Base-by-base conservation (phyloP, 1,140 invertebrate species). In the Apis dorsata region DNA sequence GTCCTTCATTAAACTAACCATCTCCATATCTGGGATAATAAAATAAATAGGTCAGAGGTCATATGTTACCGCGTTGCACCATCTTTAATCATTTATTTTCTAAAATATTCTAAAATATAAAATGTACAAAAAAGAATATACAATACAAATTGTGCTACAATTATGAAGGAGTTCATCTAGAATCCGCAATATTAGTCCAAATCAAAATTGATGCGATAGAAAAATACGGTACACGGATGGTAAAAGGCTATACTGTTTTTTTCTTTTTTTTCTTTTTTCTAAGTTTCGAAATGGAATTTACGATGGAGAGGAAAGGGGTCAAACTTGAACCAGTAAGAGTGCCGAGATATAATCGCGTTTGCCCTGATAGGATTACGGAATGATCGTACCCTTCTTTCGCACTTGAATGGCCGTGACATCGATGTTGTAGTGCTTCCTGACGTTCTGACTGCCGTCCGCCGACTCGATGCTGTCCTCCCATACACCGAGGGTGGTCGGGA, bases 1-100 rank as follows among this genome's bases (percentile, higher is more conserved):
- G 90, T 99, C 98, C 92, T 98, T 98, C 95, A 99, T 96, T 93
- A 98, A 98, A 4, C 96, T 97, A 75, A 96, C 95, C 59, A 98
- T 95, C 92, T 99, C 98, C 96, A 97, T 98, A 85, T 96, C 96
- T 74, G 96, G 55, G 8, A 17, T 68, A 60, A 51, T 17, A 21
- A 19, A 65, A 5, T 5, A 21, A 0, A 11, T 24, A 63, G 24
- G 1, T 15, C 24, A 0, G 15, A 34, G 2, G 24, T 24, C 24
- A 24, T 24, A 24, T 0, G 24, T 24, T 24, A 24, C 24, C 24
- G 24, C 24, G 34, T 34, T 34, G 2, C 34, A 34, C 2, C 34
- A 34, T 3, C 34, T 34, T 34, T 34, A 34, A 34, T 2, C 34
- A 34, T 4, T 3, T 3, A 34, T 34, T 34, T 34, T 4, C 34